These are phyloP conservation scores for Julus scanicus DNA, from an alignment of 2,888 invertebrate genomes.

Conservation along the genomic window DNA sequence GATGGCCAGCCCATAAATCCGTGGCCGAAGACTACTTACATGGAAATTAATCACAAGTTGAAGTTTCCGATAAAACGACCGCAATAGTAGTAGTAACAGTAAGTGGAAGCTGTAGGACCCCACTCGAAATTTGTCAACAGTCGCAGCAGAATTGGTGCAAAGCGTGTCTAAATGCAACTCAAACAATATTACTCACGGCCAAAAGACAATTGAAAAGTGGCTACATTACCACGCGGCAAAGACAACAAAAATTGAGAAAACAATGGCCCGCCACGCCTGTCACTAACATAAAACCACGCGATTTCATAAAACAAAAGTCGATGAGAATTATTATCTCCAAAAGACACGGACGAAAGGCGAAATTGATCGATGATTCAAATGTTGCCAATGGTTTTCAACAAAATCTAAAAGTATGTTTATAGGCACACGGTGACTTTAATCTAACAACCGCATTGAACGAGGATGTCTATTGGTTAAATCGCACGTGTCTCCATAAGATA, in stretches of 20 bases:
- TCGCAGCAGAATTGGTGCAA: background rate
- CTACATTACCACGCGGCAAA: background rate
- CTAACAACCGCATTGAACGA: too few relatives aligned
- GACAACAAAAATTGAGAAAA: background rate
- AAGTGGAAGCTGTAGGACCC: background rate
- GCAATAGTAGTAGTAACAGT: background rate
- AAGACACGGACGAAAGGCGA: background rate
- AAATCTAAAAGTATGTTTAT: background rate
- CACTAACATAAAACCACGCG: background rate
- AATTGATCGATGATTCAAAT: background rate
- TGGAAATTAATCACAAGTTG: background rate
- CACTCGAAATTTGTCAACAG: too few relatives aligned
- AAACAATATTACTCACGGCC: background rate
- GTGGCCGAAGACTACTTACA: too few relatives aligned
- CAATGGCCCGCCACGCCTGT: background rate
- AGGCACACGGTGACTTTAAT: too few relatives aligned
- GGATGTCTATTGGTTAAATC: background rate
- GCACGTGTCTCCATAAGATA: too few relatives aligned
- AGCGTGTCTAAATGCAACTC: slow-evolving; percentile 33
- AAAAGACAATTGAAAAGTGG: slow-evolving; percentile 17
- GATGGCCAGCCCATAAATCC: too few relatives aligned
- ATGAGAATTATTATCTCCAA: slow-evolving; percentile 25
- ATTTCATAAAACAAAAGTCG: slow-evolving; percentile 24
- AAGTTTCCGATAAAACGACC: background rate
- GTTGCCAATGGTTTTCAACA: background rate